Base-by-base conservation (phyloP, 2,797 vertebrate species). In the Todus mexicanus region DNA sequence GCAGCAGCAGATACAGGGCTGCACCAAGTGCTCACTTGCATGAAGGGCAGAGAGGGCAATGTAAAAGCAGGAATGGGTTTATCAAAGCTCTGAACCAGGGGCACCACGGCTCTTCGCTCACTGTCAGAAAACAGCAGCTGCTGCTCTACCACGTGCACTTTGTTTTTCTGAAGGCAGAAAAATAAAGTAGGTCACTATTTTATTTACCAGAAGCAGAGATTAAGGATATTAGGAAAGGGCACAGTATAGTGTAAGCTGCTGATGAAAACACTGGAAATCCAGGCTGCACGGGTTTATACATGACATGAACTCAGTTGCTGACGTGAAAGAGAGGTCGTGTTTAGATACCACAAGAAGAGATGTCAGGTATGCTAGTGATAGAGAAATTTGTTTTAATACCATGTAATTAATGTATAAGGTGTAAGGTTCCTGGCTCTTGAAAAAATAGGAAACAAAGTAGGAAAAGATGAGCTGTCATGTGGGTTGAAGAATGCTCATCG, bases 111-210 rank as follows among this genome's bases (percentile, higher is more conserved):
- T 84, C 70, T 57, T 50, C 26, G 13, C 76, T 88, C 0, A 0
- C 72, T 47, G 50, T 71, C 75, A 70, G 93, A 37, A 56, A 93
- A 48, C 60, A 84, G 66, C 91, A 87, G 89, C 89, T 88, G 87
- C 92, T 71, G 91, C 73, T 95, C 69, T n/a, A 88, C 64, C 89
- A 93, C 17, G 7, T 89, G 89, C 65, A 37, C 60, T 91, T 86
- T 80, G 84, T 88, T 91, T 93, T 94, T 88, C 82, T 72, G 68
- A 86, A 81, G 76, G 73, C 84, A 84, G 60, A 74, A 94, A 70
- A 94, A 93, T 77, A 95, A 95, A 96, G 91, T 94, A 95, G 95
- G 94, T 95, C 95, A 96, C 82, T 91, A 73, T 88, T 91, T 78
- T 94, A 79, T 95, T 94, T 96, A 78, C 82, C 79, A 86, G 93